Evolutionary conservation across 2,113 vertebrate genomes (phyloP).

Genomic region (Dasypus novemcinctus): DNA sequence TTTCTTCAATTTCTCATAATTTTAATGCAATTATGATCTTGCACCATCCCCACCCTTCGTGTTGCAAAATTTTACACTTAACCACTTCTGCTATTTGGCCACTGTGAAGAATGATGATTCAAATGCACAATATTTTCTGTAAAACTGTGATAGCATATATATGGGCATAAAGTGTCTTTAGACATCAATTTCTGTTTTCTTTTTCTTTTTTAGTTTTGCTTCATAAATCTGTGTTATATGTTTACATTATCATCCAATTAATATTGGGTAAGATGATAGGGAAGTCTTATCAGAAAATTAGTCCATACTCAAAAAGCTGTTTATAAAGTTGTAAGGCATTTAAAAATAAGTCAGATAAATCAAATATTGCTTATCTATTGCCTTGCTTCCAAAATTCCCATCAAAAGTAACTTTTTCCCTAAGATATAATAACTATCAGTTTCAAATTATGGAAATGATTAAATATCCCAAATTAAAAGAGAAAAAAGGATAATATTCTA

Average conservation of each 20-base stretch:
- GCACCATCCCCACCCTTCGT: neutral
- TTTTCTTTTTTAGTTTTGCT: neutral
- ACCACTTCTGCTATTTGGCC: neutral
- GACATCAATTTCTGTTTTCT: neutral
- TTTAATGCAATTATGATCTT: neutral
- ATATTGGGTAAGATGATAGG: neutral
- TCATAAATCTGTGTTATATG: neutral
- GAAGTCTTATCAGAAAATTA: conserved; percentile 1
- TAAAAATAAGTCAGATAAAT: neutral
- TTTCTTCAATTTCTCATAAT: conserved; percentile 20
- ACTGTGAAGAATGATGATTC: neutral
- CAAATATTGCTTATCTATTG: neutral
- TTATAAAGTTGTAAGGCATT: conserved; percentile 6
- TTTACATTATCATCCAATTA: neutral
- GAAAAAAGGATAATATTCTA: neutral
- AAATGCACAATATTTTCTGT: neutral
- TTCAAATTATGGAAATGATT: conserved; percentile 33
- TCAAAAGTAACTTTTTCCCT: neutral
- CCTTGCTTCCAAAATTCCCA: conserved; percentile 29
- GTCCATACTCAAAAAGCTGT: neutral
- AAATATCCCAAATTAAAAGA: neutral
- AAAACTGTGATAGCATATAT: neutral
- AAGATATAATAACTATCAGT: neutral
- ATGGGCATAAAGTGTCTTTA: neutral
- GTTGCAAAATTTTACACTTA: neutral